Conservation (phyloP, 2,113 vertebrate species). For the Entosphenus tridentatus region DNA sequence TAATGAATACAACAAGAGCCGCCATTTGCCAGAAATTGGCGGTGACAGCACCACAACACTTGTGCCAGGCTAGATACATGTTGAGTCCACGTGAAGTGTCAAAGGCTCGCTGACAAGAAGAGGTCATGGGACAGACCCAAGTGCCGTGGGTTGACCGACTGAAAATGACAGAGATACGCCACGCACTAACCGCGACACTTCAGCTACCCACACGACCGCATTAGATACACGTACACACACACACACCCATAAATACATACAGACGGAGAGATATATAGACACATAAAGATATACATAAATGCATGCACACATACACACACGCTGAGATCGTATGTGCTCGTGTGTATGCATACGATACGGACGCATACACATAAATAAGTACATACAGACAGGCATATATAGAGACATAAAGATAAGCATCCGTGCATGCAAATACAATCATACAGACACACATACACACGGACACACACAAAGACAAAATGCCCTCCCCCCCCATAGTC, state of each 20-base stretch:
- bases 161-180: too few species aligned
- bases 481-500: too few species aligned
- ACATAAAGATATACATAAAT: background rate
- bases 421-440: background rate
- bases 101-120: too few species aligned
- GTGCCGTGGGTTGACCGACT: too few species aligned
- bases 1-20: too few species aligned
- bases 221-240: background rate
- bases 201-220: background rate
- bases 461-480: background rate
- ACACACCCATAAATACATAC: background rate
- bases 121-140: too few species aligned
- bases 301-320: background rate
- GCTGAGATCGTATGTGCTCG: background rate
- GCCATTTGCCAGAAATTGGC: too few species aligned
- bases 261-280: background rate
- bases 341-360: background rate
- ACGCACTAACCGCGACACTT: too few species aligned
- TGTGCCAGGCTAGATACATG: too few species aligned
- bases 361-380: background rate
- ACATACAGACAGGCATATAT: background rate
- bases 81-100: too few species aligned
- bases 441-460: conserved; percentile 1
- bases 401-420: background rate
- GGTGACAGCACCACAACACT: too few species aligned